phyloP scores from a whole-genome alignment of 2,888 invertebrate species.

The Heliconius aoede region DNA sequence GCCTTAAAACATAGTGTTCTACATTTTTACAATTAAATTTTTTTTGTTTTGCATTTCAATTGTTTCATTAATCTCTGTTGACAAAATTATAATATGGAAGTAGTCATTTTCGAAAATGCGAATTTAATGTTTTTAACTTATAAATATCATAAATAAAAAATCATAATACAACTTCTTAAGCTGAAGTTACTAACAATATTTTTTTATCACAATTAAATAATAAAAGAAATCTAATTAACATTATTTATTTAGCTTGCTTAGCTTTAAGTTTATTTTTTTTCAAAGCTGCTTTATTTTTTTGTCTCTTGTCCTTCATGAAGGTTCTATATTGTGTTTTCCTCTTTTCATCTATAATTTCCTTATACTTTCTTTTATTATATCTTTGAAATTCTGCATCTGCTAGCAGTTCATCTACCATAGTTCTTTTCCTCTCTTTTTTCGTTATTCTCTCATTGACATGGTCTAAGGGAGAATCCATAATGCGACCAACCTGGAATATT shows the following conservation, averaged over 20 bases:
- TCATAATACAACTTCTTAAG: too few species aligned
- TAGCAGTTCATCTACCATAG: slow-evolving; percentile 96
- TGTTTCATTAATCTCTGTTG: background rate
- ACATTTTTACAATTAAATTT: too few species aligned
- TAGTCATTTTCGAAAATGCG: too few species aligned
- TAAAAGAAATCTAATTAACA: slow-evolving; percentile 41
- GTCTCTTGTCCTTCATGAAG: slow-evolving; percentile 89
- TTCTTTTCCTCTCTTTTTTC: slow-evolving; percentile 93
- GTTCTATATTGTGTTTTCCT: slow-evolving; percentile 88
- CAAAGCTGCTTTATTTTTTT: slow-evolving; percentile 83
- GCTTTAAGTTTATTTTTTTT: slow-evolving; percentile 71
- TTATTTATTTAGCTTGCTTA: slow-evolving; percentile 56
- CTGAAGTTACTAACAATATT: too few species aligned
- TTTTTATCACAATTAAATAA: slow-evolving; percentile 14
- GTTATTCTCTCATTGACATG: slow-evolving; percentile 93
- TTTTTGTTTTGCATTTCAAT: background rate
- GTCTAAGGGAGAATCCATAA: slow-evolving; percentile 93
- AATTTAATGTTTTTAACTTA: too few species aligned
- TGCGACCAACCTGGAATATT: slow-evolving; percentile 86
- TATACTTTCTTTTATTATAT: slow-evolving; percentile 91
- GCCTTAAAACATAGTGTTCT: slow-evolving; percentile 9
- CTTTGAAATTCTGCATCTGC: slow-evolving; percentile 93
- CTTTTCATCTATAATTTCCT: slow-evolving; percentile 89
- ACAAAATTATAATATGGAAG: too few species aligned
- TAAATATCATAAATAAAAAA: too few species aligned